Evolutionary conservation across 1,140 invertebrate genomes (phyloP).

Genomic region (Anastrepha ludens): DNA sequence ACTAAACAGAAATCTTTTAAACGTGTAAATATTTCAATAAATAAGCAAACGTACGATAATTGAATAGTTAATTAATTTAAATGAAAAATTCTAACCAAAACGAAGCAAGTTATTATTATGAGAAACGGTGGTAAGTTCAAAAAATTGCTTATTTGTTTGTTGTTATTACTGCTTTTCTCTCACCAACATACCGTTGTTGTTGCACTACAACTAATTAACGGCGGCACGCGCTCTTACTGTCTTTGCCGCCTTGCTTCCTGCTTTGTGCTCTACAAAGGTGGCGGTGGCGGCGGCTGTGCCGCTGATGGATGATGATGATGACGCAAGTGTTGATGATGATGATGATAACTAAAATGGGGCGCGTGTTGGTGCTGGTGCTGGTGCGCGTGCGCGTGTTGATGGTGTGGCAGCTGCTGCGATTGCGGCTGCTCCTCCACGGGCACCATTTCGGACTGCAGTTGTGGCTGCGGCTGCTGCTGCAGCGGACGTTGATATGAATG

Average conservation of each 20-base stretch:
- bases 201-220: neutral
- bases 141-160: slow-evolving; percentile 46
- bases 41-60: neutral
- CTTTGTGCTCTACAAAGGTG: slow-evolving; percentile 11
- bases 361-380: slow-evolving; percentile 53
- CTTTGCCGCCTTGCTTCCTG: neutral
- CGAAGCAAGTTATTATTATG: slow-evolving; percentile 13
- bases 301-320: neutral
- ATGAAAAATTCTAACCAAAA: neutral
- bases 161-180: slow-evolving; percentile 59
- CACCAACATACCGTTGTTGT: slow-evolving; percentile 41
- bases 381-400: slow-evolving; percentile 12
- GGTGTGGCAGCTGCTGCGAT: neutral
- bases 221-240: slow-evolving; percentile 47
- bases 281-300: slow-evolving; percentile 18
- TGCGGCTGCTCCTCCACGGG: neutral
- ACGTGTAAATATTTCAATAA: slow-evolving; percentile 14
- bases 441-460: neutral
- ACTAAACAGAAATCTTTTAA: neutral
- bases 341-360: slow-evolving; percentile 44
- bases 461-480: slow-evolving; percentile 55
- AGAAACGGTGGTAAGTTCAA: slow-evolving; percentile 45
- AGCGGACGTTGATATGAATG: slow-evolving; percentile 26
- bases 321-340: slow-evolving; percentile 46
- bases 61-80: neutral